Conservation (phyloP, 2,888 invertebrate genomes). For the Drosophila eohydei region DNA sequence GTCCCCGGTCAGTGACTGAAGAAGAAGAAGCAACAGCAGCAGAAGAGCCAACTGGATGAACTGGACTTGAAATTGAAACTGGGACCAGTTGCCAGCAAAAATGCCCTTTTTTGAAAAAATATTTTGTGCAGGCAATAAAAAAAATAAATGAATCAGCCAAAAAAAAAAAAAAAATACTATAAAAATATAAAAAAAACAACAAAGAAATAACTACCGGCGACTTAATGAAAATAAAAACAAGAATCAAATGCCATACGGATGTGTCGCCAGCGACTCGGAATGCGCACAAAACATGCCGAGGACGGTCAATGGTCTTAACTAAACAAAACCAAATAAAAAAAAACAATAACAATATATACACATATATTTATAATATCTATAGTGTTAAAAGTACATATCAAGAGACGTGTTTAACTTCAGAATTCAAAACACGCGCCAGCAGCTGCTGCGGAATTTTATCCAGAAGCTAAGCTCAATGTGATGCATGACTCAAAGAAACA, state of each 20-base stretch:
- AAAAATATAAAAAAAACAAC: slow-evolving; percentile 20
- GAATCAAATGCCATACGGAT: slow-evolving; percentile 61
- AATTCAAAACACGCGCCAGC: slow-evolving; percentile 61
- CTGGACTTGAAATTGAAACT: slow-evolving; percentile 27
- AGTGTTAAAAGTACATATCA: slow-evolving; percentile 17
- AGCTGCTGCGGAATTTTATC: slow-evolving; percentile 36
- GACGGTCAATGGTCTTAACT: slow-evolving; percentile 74
- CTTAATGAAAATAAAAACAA: slow-evolving; percentile 35
- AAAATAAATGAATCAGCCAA: slow-evolving; percentile 42
- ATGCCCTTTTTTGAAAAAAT: slow-evolving; percentile 51
- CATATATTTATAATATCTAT: slow-evolving; percentile 10
- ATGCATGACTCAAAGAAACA: slow-evolving; percentile 33
- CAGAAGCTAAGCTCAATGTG: slow-evolving; percentile 38
- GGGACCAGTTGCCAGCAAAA: slow-evolving; percentile 25
- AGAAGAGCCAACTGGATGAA: slow-evolving; percentile 39
- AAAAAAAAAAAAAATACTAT: slow-evolving; percentile 36
- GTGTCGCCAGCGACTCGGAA: slow-evolving; percentile 47
- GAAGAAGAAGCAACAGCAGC: slow-evolving; percentile 9
- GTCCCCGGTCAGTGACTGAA: slow-evolving; percentile 67
- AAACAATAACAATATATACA: slow-evolving; percentile 17
- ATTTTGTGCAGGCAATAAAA: slow-evolving; percentile 18
- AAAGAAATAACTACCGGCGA: slow-evolving; percentile 29
- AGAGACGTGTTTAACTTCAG: slow-evolving; percentile 38
- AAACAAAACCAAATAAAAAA: slow-evolving; percentile 15
- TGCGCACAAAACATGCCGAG: slow-evolving; percentile 57